A percentile compares a stretch with the other conserved stretches of the same genome.
Conservation (phyloP, 2,113 vertebrate species). For the Aythya baeri region DNA sequence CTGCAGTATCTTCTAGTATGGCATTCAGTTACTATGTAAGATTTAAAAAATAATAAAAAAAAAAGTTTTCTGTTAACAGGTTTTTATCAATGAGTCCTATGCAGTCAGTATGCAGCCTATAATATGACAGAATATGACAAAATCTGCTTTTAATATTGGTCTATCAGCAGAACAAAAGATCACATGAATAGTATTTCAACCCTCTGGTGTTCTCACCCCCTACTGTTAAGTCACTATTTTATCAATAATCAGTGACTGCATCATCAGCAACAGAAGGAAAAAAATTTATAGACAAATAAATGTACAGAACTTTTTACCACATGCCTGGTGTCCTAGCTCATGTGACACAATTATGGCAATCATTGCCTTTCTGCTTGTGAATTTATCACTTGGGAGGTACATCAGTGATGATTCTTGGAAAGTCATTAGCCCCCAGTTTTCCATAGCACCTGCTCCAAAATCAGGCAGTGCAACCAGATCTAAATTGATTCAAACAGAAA, state of each 20-base stretch:
- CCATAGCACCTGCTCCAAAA: slow-evolving; percentile 76
- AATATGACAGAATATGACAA: background rate
- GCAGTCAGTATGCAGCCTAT: background rate
- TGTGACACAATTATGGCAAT: slow-evolving; percentile 73
- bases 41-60: background rate
- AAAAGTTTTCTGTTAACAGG: background rate
- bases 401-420: slow-evolving; percentile 74
- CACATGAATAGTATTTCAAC: background rate
- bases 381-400: slow-evolving; percentile 55
- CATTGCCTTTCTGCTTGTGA: slow-evolving; percentile 35
- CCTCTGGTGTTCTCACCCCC: background rate
- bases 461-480: slow-evolving; percentile 80
- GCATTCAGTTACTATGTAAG: background rate
- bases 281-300: background rate
- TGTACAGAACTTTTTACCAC: slow-evolving; percentile 73
- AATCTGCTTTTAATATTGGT: background rate
- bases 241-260: background rate
- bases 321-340: slow-evolving; percentile 84
- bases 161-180: background rate
- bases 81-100: background rate
- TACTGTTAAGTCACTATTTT: background rate
- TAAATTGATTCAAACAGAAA: slow-evolving; percentile 59
- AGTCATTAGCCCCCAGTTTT: slow-evolving; percentile 82
- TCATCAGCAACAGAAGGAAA: background rate
- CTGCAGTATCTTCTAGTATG: background rate